Percentiles rank a stretch among this genome's conserved stretches.
Evolutionary conservation across 1,140 invertebrate species (phyloP).

Genomic region (Camponotus pennsylvanicus): DNA sequence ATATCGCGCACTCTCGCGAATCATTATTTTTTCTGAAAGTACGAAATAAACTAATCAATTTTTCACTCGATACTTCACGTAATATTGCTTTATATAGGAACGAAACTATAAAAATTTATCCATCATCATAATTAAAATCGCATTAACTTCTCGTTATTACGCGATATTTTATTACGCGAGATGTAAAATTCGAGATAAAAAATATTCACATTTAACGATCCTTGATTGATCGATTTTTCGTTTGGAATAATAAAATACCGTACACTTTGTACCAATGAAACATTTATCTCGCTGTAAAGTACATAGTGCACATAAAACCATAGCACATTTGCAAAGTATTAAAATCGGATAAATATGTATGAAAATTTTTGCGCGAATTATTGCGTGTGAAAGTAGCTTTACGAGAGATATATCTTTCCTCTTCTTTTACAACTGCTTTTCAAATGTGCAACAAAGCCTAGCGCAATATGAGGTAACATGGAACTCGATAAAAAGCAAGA

Average conservation of each 20-base stretch:
- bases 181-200: conserved; percentile 1
- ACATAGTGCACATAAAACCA: background rate
- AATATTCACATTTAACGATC: conserved; percentile 9
- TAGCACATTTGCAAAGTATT: background rate
- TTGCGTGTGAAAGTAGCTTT: background rate
- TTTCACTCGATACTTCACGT: background rate
- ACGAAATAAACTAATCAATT: conserved; percentile 29
- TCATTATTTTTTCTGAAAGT: background rate
- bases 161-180: background rate
- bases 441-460: conserved; percentile 7
- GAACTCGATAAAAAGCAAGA: conserved; percentile 11
- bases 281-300: background rate
- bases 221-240: background rate
- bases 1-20: conserved; percentile 13
- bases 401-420: background rate
- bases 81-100: background rate
- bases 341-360: background rate
- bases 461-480: conserved; percentile 10
- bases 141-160: background rate
- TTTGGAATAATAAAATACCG: background rate
- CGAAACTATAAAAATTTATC: background rate
- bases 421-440: conserved; percentile 28
- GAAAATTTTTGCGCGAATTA: conserved; percentile 1
- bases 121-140: background rate
- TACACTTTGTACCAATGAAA: background rate